Evolutionary conservation across 1,140 invertebrate genomes (phyloP).

Genomic region (Lineus longissimus): DNA sequence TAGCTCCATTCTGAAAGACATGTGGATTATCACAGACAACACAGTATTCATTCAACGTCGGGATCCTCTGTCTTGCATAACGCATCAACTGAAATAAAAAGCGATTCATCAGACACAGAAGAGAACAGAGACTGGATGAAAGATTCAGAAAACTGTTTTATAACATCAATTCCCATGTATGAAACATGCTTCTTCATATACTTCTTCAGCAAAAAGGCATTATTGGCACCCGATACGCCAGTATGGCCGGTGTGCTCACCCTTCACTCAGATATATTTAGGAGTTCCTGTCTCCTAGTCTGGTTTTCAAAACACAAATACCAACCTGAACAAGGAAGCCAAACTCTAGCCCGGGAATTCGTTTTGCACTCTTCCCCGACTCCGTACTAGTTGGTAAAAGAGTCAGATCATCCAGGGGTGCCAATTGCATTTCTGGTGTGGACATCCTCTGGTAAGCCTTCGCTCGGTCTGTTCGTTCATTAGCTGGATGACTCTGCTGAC

Average conservation of each 20-base stretch:
- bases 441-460: not conserved
- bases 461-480: not conserved
- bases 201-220: too few species aligned
- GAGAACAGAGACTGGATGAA: too few species aligned
- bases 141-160: too few species aligned
- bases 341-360: constrained; percentile 22
- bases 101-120: too few species aligned
- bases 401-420: not conserved
- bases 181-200: too few species aligned
- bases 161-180: too few species aligned
- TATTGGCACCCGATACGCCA: too few species aligned
- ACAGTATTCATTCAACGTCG: constrained; percentile 48
- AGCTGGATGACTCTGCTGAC: too few species aligned
- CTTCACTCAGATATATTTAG: too few species aligned
- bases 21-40: constrained; percentile 48
- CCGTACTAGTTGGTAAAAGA: not conserved
- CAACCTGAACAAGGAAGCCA: constrained; percentile 30
- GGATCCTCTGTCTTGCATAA: constrained; percentile 39
- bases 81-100: constrained; percentile 31
- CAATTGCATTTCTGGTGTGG: not conserved
- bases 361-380: constrained; percentile 21
- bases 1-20: constrained; percentile 43
- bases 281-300: too few species aligned
- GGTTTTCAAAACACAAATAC: too few species aligned
- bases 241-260: too few species aligned